These are phyloP conservation scores for Gryllus longicercus DNA, from an alignment of 2,888 invertebrate species.

Conservation along the genomic window DNA sequence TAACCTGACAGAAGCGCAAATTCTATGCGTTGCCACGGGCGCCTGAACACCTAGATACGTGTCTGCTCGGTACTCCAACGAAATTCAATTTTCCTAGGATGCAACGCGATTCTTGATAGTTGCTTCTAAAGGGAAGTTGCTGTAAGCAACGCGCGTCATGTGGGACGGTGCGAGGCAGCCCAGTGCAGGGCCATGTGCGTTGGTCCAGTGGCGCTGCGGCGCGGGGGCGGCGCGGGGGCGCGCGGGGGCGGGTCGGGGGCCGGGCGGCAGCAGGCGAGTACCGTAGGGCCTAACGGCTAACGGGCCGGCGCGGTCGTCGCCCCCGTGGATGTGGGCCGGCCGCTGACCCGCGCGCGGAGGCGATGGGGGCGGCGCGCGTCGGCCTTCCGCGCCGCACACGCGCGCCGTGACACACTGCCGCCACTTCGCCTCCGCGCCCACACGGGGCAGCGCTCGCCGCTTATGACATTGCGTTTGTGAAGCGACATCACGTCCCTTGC, in stretches of 20 bases:
- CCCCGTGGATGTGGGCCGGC: slow-evolving; percentile 6
- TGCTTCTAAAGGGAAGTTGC: too few species aligned
- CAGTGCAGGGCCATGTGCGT: neutral
- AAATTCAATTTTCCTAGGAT: too few species aligned
- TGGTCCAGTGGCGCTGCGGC: neutral
- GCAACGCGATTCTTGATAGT: too few species aligned
- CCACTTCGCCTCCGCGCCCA: neutral
- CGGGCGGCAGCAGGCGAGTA: neutral
- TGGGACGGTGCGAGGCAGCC: too few species aligned
- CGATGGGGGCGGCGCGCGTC: neutral
- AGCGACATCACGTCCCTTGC: too few species aligned
- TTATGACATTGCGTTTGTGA: neutral
- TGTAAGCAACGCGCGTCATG: too few species aligned
- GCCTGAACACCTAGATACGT: too few species aligned
- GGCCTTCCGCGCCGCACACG: neutral
- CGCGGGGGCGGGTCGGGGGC: neutral
- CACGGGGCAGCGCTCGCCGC: neutral
- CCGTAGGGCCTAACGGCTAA: slow-evolving; percentile 17
- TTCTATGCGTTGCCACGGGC: too few species aligned
- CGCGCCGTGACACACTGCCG: slow-evolving; percentile 17
- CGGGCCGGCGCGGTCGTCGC: slow-evolving; percentile 1
- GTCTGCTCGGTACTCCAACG: too few species aligned
- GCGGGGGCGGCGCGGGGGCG: neutral
- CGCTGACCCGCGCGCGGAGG: neutral
- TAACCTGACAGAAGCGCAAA: too few species aligned